Evolutionary conservation across 2,888 invertebrate species (phyloP).

Genomic region (Seladonia tumulorum): DNA sequence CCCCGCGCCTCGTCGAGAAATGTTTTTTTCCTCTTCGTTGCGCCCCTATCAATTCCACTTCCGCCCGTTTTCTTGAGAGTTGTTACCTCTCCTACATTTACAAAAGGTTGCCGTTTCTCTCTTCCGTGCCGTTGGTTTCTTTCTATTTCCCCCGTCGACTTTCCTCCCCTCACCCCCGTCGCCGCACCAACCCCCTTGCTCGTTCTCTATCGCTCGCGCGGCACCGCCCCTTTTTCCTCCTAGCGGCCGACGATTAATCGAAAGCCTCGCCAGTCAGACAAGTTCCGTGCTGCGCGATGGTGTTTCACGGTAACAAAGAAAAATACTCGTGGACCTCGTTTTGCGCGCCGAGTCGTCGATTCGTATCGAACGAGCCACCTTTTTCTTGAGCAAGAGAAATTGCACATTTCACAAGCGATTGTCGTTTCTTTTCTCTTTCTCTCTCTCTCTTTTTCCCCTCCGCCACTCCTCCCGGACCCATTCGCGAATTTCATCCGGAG

Average conservation of each 20-base stretch:
- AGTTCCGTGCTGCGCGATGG: slow-evolving; percentile 21
- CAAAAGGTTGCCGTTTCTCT: slow-evolving; percentile 46
- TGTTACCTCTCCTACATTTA: slow-evolving; percentile 53
- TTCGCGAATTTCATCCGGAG: background rate
- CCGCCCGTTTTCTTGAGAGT: slow-evolving; percentile 43
- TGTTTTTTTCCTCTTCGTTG: slow-evolving; percentile 48
- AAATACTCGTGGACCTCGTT: slow-evolving; percentile 32
- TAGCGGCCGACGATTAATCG: slow-evolving; percentile 49
- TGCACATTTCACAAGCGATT: slow-evolving; percentile 21
- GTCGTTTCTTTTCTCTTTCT: background rate
- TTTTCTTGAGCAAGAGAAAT: slow-evolving; percentile 19
- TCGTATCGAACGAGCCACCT: slow-evolving; percentile 18
- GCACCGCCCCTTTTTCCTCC: background rate
- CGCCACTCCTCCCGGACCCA: background rate
- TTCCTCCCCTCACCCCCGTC: background rate
- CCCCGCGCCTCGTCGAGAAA: slow-evolving; percentile 10
- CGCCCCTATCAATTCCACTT: slow-evolving; percentile 54
- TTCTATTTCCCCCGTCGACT: background rate
- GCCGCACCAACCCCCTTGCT: background rate
- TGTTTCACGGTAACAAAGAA: slow-evolving; percentile 33
- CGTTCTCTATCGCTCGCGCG: background rate
- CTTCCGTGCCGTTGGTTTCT: slow-evolving; percentile 41
- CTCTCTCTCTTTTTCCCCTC: too few species aligned
- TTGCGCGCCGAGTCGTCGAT: slow-evolving; percentile 29
- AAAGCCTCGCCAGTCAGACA: slow-evolving; percentile 43